A percentile compares a stretch with the other conserved stretches of the same genome.
phyloP scores from a whole-genome alignment of 2,797 vertebrate genomes.

The Rhinella marina region DNA sequence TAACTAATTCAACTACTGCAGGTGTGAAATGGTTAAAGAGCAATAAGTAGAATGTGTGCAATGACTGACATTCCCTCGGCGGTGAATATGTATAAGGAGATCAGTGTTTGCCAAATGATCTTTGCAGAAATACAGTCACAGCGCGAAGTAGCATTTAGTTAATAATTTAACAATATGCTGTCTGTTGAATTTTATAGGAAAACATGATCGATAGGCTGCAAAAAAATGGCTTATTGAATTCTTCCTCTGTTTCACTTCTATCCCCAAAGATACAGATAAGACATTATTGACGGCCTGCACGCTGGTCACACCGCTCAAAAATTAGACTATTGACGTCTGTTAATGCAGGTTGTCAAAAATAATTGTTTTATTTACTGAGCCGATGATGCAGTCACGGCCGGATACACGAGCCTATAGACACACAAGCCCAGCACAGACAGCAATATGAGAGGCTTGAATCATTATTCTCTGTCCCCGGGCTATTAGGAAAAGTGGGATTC shows the following conservation, averaged over 20 bases:
- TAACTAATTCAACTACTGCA: neutral
- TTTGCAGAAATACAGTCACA: slow-evolving; percentile 72
- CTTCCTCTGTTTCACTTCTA: slow-evolving; percentile 73
- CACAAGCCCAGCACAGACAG: slow-evolving; percentile 61
- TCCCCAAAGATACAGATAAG: slow-evolving; percentile 81
- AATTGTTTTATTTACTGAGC: slow-evolving; percentile 86
- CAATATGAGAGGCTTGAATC: slow-evolving; percentile 6
- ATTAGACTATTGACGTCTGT: slow-evolving; percentile 85
- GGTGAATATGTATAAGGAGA: slow-evolving; percentile 69
- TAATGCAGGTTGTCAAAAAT: slow-evolving; percentile 87
- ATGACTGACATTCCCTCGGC: slow-evolving; percentile 65
- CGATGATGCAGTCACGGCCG: slow-evolving; percentile 75
- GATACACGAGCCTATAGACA: slow-evolving; percentile 75
- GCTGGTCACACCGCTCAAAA: slow-evolving; percentile 66
- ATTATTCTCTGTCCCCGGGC: slow-evolving; percentile 15
- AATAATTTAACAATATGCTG: slow-evolving; percentile 80
- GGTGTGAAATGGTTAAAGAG: slow-evolving; percentile 20
- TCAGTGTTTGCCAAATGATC: slow-evolving; percentile 68
- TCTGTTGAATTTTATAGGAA: slow-evolving; percentile 77
- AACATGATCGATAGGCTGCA: slow-evolving; percentile 85
- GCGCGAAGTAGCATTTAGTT: slow-evolving; percentile 78
- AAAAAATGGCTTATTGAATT: slow-evolving; percentile 89
- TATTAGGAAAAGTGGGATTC: slow-evolving; percentile 1
- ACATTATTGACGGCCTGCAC: slow-evolving; percentile 68
- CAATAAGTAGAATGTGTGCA: slow-evolving; percentile 21